Evolutionary conservation across 2,797 vertebrate species (phyloP).

Genomic region (Rhinichthys osculus): DNA sequence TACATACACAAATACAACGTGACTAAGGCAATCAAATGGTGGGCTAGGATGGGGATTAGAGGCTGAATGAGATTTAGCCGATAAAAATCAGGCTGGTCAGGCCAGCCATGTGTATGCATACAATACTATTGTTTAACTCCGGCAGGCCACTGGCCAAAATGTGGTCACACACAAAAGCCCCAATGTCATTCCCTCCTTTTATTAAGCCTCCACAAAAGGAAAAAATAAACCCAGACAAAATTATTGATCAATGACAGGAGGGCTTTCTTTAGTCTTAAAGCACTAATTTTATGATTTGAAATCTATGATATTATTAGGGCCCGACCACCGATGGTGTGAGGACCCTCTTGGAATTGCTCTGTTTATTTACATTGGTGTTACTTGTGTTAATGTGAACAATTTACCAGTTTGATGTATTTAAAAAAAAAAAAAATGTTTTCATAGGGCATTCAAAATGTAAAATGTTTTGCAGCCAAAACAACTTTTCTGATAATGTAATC

Average conservation of each 20-base stretch:
- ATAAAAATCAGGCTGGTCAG: slow-evolving; percentile 42
- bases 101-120: slow-evolving; percentile 26
- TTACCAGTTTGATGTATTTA: neutral
- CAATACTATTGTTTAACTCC: slow-evolving; percentile 51
- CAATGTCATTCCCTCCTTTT: slow-evolving; percentile 2
- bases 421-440: neutral
- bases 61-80: slow-evolving; percentile 27
- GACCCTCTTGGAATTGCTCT: no score
- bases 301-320: neutral
- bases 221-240: neutral
- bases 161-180: neutral
- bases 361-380: neutral
- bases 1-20: slow-evolving; percentile 62
- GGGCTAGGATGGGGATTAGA: slow-evolving; percentile 38
- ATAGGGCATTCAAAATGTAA: neutral
- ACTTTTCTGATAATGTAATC: neutral
- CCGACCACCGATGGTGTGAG: no score
- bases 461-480: neutral
- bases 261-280: neutral
- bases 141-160: neutral
- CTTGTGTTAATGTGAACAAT: neutral
- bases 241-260: neutral
- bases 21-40: slow-evolving; percentile 73
- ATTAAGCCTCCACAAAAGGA: neutral
- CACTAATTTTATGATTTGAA: neutral